Conservation (phyloP, 1,140 invertebrate genomes). For the Oreohelix idahoensis region DNA sequence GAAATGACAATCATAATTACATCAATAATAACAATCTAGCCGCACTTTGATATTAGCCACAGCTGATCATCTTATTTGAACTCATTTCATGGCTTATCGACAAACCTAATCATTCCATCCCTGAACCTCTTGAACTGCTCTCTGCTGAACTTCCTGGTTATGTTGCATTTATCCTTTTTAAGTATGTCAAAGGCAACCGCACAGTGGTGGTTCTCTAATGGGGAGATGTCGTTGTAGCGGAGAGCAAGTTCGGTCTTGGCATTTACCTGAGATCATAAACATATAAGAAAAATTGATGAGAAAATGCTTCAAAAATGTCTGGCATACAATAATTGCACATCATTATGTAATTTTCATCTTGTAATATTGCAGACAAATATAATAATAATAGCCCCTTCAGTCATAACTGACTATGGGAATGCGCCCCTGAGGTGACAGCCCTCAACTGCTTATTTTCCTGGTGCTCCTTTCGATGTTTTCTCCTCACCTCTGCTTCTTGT, state of each 20-base stretch:
- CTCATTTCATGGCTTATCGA: no score
- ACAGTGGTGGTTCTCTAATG: constrained; percentile 90
- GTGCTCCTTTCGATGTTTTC: no score
- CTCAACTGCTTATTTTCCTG: no score
- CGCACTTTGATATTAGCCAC: background rate
- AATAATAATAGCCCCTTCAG: no score
- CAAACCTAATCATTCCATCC: constrained; percentile 83
- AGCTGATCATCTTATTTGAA: background rate
- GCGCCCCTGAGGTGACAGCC: no score
- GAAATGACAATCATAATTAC: background rate
- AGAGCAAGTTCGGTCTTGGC: constrained; percentile 87
- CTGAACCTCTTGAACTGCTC: constrained; percentile 79
- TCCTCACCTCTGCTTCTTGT: no score
- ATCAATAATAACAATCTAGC: background rate
- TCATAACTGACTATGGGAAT: no score
- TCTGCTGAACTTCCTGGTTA: constrained; percentile 80
- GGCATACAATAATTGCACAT: no score
- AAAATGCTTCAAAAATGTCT: no score
- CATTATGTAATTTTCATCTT: no score
- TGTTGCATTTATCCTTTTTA: constrained; percentile 83
- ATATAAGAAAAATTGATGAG: background rate
- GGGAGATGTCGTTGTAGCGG: constrained; percentile 89
- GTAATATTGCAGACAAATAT: no score
- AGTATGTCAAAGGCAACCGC: constrained; percentile 86
- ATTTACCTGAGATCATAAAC: constrained; percentile 79